Evolutionary conservation across 1,140 invertebrate species (phyloP).

Genomic region (Bombus haemorrhoidalis): DNA sequence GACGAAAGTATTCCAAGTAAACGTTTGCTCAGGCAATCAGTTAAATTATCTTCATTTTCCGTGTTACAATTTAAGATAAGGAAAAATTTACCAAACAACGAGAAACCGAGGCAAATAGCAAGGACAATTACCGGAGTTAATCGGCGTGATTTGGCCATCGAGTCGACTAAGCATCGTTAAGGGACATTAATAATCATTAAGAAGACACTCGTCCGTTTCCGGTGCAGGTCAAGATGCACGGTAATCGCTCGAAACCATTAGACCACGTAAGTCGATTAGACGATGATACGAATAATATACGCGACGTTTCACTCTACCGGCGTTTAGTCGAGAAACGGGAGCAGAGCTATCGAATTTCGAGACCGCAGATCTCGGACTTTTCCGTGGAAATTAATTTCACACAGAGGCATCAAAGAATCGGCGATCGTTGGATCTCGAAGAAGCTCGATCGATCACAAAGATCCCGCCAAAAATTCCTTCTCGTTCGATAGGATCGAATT

Average conservation of each 20-base stretch:
- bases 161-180: slow-evolving; percentile 18
- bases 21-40: neutral
- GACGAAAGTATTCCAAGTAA: neutral
- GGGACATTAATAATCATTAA: slow-evolving; percentile 50
- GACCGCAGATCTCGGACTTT: neutral
- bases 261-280: slow-evolving; percentile 45
- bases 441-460: neutral
- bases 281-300: slow-evolving; percentile 26
- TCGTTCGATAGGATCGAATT: slow-evolving; percentile 3
- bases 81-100: too few species aligned
- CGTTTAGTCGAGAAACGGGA: neutral
- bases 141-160: slow-evolving; percentile 5
- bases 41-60: neutral
- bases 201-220: slow-evolving; percentile 22
- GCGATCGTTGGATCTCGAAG: neutral
- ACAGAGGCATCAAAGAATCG: neutral
- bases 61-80: neutral
- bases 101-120: neutral
- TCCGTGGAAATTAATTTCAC: slow-evolving; percentile 26
- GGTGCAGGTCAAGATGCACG: slow-evolving; percentile 26
- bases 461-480: neutral
- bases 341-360: slow-evolving; percentile 24
- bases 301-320: neutral
- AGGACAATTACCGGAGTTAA: slow-evolving; percentile 32
- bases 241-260: slow-evolving; percentile 46